phyloP scores from a whole-genome alignment of 2,888 invertebrate species.

The Flabesymbios commensalis region DNA sequence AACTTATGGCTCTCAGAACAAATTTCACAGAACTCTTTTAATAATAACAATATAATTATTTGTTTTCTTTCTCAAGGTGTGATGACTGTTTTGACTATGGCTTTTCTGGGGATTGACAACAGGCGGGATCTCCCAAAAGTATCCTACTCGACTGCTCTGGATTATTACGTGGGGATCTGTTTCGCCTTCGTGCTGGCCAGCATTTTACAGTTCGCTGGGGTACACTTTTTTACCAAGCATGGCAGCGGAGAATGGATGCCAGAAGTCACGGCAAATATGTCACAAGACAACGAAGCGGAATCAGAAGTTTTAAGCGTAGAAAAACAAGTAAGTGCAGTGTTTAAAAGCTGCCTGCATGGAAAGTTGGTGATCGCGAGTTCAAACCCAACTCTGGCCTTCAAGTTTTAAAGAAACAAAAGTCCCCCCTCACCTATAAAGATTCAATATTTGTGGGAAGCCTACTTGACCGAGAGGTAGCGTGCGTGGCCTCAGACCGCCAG shows the following conservation, averaged over 20 bases:
- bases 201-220: slow-evolving; percentile 90
- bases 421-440: no score
- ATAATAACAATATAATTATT: no score
- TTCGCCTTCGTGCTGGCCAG: slow-evolving; percentile 78
- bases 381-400: no score
- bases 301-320: no score
- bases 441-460: no score
- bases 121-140: slow-evolving; percentile 82
- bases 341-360: not conserved
- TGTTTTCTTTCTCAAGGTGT: slow-evolving; percentile 66
- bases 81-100: slow-evolving; percentile 83
- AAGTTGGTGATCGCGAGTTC: no score
- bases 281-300: slow-evolving; percentile 18
- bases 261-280: slow-evolving; percentile 16
- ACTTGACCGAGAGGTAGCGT: no score
- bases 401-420: no score
- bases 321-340: no score
- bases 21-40: no score
- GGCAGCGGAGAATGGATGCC: slow-evolving; percentile 71
- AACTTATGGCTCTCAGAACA: no score
- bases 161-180: slow-evolving; percentile 80
- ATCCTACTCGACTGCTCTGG: slow-evolving; percentile 82
- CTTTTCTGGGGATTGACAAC: slow-evolving; percentile 78
- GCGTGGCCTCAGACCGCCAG: no score
- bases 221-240: slow-evolving; percentile 88